These are phyloP conservation scores for Beris morrisii DNA, from an alignment of 2,888 invertebrate species.

Conservation along the genomic window DNA sequence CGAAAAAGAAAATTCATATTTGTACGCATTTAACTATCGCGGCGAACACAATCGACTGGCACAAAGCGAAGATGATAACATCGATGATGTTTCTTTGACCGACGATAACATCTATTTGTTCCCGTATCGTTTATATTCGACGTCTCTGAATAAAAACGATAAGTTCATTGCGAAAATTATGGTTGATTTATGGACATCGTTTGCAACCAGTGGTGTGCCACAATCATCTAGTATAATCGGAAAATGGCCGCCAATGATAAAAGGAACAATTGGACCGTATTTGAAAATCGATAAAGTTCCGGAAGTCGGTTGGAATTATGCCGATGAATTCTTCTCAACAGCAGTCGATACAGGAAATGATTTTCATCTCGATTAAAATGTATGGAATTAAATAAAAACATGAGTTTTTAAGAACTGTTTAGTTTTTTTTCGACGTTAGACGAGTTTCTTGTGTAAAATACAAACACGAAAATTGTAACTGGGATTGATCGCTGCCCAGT, in stretches of 20 bases:
- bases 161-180: slow-evolving; percentile 49
- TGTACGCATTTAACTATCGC: slow-evolving; percentile 47
- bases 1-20: slow-evolving; percentile 42
- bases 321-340: slow-evolving; percentile 34
- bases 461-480: no score
- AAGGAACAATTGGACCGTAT: slow-evolving; percentile 40
- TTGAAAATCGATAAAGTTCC: slow-evolving; percentile 38
- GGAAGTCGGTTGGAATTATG: slow-evolving; percentile 35
- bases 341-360: slow-evolving; percentile 20
- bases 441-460: no score
- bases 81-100: slow-evolving; percentile 48
- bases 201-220: slow-evolving; percentile 40
- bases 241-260: slow-evolving; percentile 35
- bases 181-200: slow-evolving; percentile 45
- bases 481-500: no score
- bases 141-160: slow-evolving; percentile 44
- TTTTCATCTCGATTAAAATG: slow-evolving; percentile 11
- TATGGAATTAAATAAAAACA: no score
- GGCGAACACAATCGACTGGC: slow-evolving; percentile 42
- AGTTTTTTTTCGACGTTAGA: no score
- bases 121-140: slow-evolving; percentile 42
- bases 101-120: slow-evolving; percentile 59
- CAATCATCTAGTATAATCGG: slow-evolving; percentile 16
- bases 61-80: slow-evolving; percentile 45
- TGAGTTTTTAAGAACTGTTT: no score